Evolutionary conservation across 2,888 invertebrate species (phyloP), one percentile per base, ranked within the genome.

Genomic region (Xestia sexstrigata): DNA sequence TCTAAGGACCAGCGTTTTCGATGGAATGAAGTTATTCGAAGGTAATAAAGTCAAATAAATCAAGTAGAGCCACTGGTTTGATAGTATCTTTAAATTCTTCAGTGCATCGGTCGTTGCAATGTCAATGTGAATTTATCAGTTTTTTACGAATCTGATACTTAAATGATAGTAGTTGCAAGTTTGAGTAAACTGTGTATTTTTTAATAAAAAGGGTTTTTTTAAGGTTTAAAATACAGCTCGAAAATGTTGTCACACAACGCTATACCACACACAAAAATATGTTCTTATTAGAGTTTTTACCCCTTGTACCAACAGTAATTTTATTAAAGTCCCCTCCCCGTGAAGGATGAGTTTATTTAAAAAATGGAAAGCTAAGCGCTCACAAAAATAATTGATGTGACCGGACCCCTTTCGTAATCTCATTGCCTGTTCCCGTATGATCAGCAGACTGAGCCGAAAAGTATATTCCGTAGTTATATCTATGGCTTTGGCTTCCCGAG

Each of bases 381-480:
- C 93, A 92, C 91, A 91, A 93, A 93, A 93, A 96, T 96, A 95
- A 96, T 96, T 96, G 95, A 95, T 95, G 95, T 86, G 89, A 89
- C 88, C 86, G 89, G 89, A 89, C 89, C 95, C 94, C 95, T 93
- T 94, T 94, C 90, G 86, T 95, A 95, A 95, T 95, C 95, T 90
- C 91, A 89, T 93, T 92, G 84, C 83, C 81, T 70, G 81, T 70
- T 68, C 82, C 62, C 78, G 86, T 80, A 82, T 79, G 83, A 76
- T 85, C 81, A 82, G 72, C 72, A 78, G 77, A 85, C 81, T 87
- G 84, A 87, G 82, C 83, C 75, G 78, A 83, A 86, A 80, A 76
- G 52, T 76, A 73, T 81, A 77, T 79, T 78, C 70, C 75, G 65
- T 80, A 74, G 74, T 72, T 81, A 75, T 78, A 74, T 49, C 35